Percentiles rank a stretch among this genome's conserved stretches.
phyloP scores from a whole-genome alignment of 2,113 vertebrate species.

The Deroptyus accipitrinus region DNA sequence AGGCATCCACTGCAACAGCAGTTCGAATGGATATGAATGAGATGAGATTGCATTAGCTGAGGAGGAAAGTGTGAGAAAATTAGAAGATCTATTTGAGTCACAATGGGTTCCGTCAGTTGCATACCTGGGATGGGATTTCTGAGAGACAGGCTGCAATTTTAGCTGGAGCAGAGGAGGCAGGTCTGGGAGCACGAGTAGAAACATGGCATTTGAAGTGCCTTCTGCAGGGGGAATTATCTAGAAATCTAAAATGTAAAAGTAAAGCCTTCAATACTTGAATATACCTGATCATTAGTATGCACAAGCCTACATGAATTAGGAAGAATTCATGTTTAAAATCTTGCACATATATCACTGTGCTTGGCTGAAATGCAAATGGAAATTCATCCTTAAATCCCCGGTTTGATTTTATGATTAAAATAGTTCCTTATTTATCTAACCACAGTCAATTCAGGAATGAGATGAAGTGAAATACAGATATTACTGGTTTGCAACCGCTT shows the following conservation, averaged over 20 bases:
- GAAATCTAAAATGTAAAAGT: background rate
- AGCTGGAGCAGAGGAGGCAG: background rate
- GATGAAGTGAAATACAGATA: background rate
- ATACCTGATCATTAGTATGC: background rate
- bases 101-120: background rate
- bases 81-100: background rate
- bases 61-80: background rate
- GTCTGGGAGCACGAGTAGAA: background rate
- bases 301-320: background rate
- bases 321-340: background rate
- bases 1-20: background rate
- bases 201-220: background rate
- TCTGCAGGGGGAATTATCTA: background rate
- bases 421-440: constrained; percentile 19
- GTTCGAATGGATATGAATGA: background rate
- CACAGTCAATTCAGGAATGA: background rate
- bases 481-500: background rate
- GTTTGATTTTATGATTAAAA: constrained; percentile 31
- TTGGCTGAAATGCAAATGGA: background rate
- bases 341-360: background rate
- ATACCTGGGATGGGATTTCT: background rate
- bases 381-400: background rate
- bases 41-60: background rate
- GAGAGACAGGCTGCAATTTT: constrained; percentile 10
- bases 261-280: background rate